Conservation (phyloP, 2,797 vertebrate species). For the Sphenodon punctatus region DNA sequence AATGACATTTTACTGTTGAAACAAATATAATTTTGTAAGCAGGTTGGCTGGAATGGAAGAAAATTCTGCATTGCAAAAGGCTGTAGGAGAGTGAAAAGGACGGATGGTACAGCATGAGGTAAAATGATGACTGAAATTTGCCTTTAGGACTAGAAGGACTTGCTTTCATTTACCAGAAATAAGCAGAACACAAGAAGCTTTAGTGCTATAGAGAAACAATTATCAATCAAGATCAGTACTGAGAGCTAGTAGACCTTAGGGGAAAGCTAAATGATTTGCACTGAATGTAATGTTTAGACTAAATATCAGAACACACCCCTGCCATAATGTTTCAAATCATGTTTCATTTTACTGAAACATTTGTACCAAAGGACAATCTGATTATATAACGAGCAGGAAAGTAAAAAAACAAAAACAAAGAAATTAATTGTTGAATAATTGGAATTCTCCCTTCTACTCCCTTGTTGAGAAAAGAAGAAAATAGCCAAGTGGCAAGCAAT, state of each 20-base stretch:
- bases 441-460: no score
- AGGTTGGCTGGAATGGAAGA: not conserved
- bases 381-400: no score
- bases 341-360: conserved; percentile 49
- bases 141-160: conserved; percentile 26
- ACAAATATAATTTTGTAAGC: not conserved
- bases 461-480: no score
- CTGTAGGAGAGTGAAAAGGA: conserved; percentile 3
- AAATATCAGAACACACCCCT: conserved; percentile 31
- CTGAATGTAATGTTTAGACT: conserved; percentile 2
- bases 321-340: not conserved
- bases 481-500: no score
- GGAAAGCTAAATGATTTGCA: conserved; percentile 35
- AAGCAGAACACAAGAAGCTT: conserved; percentile 38
- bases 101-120: not conserved
- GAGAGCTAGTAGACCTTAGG: conserved; percentile 26
- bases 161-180: conserved; percentile 53
- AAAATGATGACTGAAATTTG: conserved; percentile 38
- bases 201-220: conserved; percentile 44
- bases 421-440: no score
- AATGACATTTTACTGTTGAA: conserved; percentile 39
- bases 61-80: not conserved
- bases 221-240: conserved; percentile 53
- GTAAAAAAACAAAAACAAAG: no score
- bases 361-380: conserved; percentile 54